Evolutionary conservation across 2,888 invertebrate species (phyloP), one percentile per base, ranked within the genome.

Genomic region (Cheilosia grossa): DNA sequence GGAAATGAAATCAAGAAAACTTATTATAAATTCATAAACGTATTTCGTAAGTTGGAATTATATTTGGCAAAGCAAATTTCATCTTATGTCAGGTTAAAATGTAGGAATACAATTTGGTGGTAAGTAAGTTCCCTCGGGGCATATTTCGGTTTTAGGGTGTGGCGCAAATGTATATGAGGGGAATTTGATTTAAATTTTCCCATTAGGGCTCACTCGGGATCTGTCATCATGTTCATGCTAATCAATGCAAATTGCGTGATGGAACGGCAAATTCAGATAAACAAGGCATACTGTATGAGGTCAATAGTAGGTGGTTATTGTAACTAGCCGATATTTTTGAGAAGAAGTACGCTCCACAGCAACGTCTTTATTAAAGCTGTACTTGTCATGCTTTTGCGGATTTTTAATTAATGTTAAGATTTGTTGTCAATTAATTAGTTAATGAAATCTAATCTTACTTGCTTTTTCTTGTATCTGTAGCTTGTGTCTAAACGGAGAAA

Each of bases 11-110:
- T 83, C 59, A 66, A 83, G 83, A 66, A 83, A 83, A 83, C 79
- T 74, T 79, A 83, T 83, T 79, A 83, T 54, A 54, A 79, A 79
- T 83, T 79, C 83, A 79, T 83, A 83, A 83, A 83, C 53, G 83
- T 80, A 79, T 83, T 75, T 82, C 21, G 75, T 70, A 75, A 82
- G 73, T 78, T 82, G 74, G 44, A 79, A 83, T 79, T 70, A 54
- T 59, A 79, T 83, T 79, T 74, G 53, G 7, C 70, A 49, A 33
- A 58, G 33, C 42, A 49, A 56, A 47, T 51, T 53, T 66, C 54
- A 67, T 59, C 53, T 77, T 64, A 47, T 70, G 6, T 53, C 56
- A 70, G 70, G 69, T 63, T 70, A 78, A 70, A 70, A 15, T 30
- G 44, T 37, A 56, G 54, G 54, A 69, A 61, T 54, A 56, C 27